Conservation (phyloP, 2,888 invertebrate species). For the Agonopterix alstromeriana region DNA sequence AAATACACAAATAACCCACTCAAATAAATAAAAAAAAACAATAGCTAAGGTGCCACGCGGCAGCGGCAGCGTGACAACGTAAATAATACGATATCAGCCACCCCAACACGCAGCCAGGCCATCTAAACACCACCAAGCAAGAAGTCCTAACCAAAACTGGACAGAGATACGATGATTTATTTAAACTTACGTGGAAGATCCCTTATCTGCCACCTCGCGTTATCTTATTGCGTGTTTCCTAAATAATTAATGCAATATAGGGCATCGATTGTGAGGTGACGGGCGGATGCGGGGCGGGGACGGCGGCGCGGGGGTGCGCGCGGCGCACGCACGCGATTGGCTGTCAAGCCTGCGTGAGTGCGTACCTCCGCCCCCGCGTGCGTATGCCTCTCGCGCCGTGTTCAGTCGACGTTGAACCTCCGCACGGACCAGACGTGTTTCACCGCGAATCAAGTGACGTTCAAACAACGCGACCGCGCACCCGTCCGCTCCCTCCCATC, state of each 20-base stretch:
- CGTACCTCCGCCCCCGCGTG: conserved; percentile 70
- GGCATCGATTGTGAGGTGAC: conserved; percentile 77
- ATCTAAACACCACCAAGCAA: not conserved
- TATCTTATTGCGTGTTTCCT: conserved; percentile 78
- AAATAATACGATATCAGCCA: conserved; percentile 49
- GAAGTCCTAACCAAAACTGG: conserved; percentile 11
- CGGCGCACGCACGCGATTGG: conserved; percentile 75
- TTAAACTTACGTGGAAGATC: conserved; percentile 32
- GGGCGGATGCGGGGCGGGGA: conserved; percentile 57
- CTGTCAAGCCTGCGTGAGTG: conserved; percentile 71
- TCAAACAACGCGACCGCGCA: conserved; percentile 48
- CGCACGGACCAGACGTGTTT: conserved; percentile 48
- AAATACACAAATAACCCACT: not conserved
- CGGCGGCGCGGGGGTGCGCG: conserved; percentile 67
- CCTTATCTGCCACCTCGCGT: conserved; percentile 74
- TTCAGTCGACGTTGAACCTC: conserved; percentile 58
- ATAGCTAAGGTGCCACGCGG: conserved; percentile 22
- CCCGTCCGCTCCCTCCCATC: conserved; percentile 36
- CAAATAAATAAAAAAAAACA: conserved; percentile 9
- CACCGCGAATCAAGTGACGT: conserved; percentile 38
- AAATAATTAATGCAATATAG: conserved; percentile 78
- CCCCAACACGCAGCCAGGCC: conserved; percentile 5
- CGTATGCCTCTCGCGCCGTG: conserved; percentile 54
- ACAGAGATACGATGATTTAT: conserved; percentile 13
- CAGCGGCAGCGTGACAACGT: conserved; percentile 35